Evolutionary conservation across 2,797 vertebrate genomes (phyloP), one percentile per base, ranked within the genome.

Genomic region (Emydoidea blandingii): DNA sequence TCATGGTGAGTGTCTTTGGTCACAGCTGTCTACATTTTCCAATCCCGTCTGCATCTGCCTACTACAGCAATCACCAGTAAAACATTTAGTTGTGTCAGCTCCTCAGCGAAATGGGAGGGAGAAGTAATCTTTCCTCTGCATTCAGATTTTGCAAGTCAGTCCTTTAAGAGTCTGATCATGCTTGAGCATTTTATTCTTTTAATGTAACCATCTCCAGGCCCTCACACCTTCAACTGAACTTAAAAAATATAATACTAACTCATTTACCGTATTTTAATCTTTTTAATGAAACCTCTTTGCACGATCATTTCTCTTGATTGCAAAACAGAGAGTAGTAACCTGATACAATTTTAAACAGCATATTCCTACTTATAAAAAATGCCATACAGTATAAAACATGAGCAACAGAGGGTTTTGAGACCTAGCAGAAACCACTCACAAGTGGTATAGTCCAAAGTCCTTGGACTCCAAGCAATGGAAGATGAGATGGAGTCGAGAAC

Each of bases 1-100:
- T 62, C 31, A 31, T 34, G 29, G 31, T 15, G 31, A 62, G 34
- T 37, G 21, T 68, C 65, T 37, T 37, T 37, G 34, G n/a, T 68
- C n/a, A 68, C n/a, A 37, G 18, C n/a, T 37, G 27, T 54, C 10
- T 62, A 72, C 27, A 85, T 1, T 72, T 50, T 50, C 29, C 56
- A 79, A 8, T 89, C 76, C 65, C 88, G 91, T 72, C 87, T 92
- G 92, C 47, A 86, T 92, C 62, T 91, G 93, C 80, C 78, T 94
- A 65, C 54, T 84, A 82, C 72, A 93, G 47, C 12, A 86, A 88
- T 91, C 82, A 79, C 44, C 4, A 56, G 29, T 68, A 88, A 94
- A 95, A 88, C 87, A 34, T 93, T 95, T 90, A 86, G 65, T 88
- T 90, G 47, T 90, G 85, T 88, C 94, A 95, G 80, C 87, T 87